phyloP scores from a whole-genome alignment of 1,140 invertebrate species.

The Scylla paramamosain region DNA sequence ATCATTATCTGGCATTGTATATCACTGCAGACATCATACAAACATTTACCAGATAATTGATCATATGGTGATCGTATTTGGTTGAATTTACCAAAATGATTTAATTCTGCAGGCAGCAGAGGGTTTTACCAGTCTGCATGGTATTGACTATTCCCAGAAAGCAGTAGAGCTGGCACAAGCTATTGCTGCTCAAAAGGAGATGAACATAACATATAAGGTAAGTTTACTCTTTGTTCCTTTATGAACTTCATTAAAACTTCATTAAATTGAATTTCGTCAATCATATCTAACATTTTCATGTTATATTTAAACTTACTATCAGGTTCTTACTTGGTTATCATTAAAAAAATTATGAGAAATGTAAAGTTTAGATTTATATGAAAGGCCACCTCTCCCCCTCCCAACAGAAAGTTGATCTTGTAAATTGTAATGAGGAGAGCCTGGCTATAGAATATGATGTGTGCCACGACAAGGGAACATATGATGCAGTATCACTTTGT shows the following conservation, averaged over 20 bases:
- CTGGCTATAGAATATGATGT: slow-evolving; percentile 83
- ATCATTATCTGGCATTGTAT: too few species aligned
- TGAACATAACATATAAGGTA: slow-evolving; percentile 77
- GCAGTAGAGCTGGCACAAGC: slow-evolving; percentile 88
- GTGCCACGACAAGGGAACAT: slow-evolving; percentile 95
- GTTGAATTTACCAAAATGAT: too few species aligned
- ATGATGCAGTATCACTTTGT: slow-evolving; percentile 93
- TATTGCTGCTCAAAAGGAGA: slow-evolving; percentile 83
- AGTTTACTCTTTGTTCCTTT: background rate
- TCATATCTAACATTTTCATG: too few species aligned
- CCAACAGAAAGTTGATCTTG: slow-evolving; percentile 63
- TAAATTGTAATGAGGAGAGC: slow-evolving; percentile 6
- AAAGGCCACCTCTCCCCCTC: too few species aligned
- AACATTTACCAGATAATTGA: background rate
- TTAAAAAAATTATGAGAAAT: too few species aligned
- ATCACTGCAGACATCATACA: too few species aligned
- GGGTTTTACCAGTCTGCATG: slow-evolving; percentile 87
- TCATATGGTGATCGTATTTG: background rate
- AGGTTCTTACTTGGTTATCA: too few species aligned
- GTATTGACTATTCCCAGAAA: slow-evolving; percentile 91
- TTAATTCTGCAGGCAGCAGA: slow-evolving; percentile 81
- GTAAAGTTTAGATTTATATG: too few species aligned
- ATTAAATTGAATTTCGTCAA: too few species aligned
- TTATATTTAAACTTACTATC: too few species aligned
- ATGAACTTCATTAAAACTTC: too few species aligned